Percentiles rank a stretch among this genome's conserved stretches.
Evolutionary conservation across 2,113 vertebrate species (phyloP).

Genomic region (Oncorhynchus mykiss): DNA sequence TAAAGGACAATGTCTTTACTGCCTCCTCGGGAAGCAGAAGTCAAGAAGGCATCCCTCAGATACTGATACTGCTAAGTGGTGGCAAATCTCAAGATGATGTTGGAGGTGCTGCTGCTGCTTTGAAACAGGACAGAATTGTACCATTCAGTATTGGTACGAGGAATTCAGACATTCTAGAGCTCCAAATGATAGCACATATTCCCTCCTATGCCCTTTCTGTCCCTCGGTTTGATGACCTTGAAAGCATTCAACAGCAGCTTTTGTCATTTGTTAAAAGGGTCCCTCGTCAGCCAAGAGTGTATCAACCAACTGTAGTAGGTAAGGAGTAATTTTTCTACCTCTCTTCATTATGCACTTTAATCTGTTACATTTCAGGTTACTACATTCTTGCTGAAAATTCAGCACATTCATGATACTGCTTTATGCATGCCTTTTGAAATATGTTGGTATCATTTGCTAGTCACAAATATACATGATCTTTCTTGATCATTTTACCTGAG

Average conservation of each 20-base stretch:
- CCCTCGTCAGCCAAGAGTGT: constrained; percentile 54
- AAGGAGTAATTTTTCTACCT: constrained; percentile 43
- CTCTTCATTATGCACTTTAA: not conserved
- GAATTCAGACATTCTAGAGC: constrained; percentile 75
- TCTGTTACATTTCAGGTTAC: not conserved
- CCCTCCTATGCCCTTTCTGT: constrained; percentile 70
- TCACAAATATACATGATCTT: not conserved
- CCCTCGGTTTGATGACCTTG: constrained; percentile 61
- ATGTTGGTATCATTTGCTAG: not conserved
- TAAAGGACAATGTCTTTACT: constrained; percentile 58
- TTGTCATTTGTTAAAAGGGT: constrained; percentile 71
- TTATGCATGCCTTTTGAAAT: not conserved
- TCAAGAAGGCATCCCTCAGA: constrained; percentile 71
- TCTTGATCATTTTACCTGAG: constrained; percentile 11
- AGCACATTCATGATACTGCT: not conserved
- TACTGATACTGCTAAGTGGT: constrained; percentile 70
- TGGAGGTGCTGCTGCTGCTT: constrained; percentile 50
- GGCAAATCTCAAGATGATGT: constrained; percentile 73
- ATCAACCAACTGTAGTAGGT: constrained; percentile 53
- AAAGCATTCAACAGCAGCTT: constrained; percentile 61
- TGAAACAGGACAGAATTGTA: constrained; percentile 64
- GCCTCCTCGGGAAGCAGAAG: constrained; percentile 65
- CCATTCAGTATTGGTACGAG: constrained; percentile 66
- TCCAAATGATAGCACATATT: constrained; percentile 69
- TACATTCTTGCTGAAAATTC: not conserved